Evolutionary conservation across 1,140 invertebrate genomes (phyloP).

Genomic region (Callitettix versicolor): DNA sequence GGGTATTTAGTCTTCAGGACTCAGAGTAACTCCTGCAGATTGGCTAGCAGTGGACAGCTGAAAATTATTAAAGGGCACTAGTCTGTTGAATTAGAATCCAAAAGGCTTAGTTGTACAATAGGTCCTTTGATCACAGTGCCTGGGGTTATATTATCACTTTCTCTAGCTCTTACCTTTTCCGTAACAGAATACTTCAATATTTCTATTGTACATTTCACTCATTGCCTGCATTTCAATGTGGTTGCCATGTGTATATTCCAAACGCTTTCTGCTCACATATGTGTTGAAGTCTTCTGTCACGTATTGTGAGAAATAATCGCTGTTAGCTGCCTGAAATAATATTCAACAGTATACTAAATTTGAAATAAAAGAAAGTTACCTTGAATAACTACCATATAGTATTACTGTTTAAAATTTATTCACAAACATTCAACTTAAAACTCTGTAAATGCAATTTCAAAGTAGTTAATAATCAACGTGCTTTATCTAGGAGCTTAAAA

Average conservation of each 20-base stretch:
- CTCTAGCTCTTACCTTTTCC: conserved; percentile 62
- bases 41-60: no score
- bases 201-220: conserved; percentile 85
- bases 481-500: no score
- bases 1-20: no score
- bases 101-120: no score
- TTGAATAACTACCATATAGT: not conserved
- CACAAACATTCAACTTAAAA: not conserved
- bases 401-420: not conserved
- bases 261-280: conserved; percentile 71
- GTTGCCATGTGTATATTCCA: conserved; percentile 78
- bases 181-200: conserved; percentile 89
- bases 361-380: no score
- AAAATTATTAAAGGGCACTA: no score
- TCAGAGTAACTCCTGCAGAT: no score
- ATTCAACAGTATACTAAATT: conserved; percentile 6
- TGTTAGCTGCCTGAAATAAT: conserved; percentile 57
- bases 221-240: conserved; percentile 91
- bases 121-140: no score
- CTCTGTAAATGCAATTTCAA: no score
- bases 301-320: conserved; percentile 87
- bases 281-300: conserved; percentile 85
- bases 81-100: no score
- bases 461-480: no score
- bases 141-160: no score